Conservation (phyloP, 2,888 invertebrate species). For the Atethmia centrago region DNA sequence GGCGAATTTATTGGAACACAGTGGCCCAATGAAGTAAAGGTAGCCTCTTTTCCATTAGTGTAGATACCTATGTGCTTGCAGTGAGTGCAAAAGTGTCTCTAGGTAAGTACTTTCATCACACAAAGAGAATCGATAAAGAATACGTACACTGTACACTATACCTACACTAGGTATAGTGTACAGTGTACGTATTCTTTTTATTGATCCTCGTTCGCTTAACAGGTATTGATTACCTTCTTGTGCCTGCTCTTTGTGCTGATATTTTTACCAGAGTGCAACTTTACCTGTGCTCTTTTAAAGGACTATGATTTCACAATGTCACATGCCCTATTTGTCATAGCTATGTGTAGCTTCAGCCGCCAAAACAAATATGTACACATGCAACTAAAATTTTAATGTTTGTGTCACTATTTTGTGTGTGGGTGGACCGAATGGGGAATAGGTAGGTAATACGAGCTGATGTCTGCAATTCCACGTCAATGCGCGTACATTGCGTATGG, state of each 20-base stretch:
- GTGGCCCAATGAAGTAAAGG: background rate
- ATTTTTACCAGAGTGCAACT: background rate
- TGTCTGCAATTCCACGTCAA: no score
- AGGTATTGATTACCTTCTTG: background rate
- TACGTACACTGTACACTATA: no score
- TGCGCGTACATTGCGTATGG: no score
- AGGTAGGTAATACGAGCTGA: no score
- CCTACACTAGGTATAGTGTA: background rate
- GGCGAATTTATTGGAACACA: background rate
- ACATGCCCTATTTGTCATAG: background rate
- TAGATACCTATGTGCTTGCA: background rate
- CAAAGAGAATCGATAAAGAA: constrained; percentile 24
- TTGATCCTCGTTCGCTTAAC: background rate
- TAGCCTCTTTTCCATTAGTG: background rate
- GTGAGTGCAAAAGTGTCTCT: background rate
- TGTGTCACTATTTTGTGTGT: background rate
- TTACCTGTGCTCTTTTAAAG: background rate
- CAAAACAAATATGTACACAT: background rate
- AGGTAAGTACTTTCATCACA: constrained; percentile 8
- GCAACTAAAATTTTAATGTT: background rate
- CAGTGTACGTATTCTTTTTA: constrained; percentile 17
- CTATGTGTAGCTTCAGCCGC: background rate
- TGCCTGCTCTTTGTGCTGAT: background rate
- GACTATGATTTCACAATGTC: background rate
- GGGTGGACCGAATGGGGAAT: no score